Base-by-base conservation (phyloP, 2,888 invertebrate genomes). In the Himalopsyche tibetana region DNA sequence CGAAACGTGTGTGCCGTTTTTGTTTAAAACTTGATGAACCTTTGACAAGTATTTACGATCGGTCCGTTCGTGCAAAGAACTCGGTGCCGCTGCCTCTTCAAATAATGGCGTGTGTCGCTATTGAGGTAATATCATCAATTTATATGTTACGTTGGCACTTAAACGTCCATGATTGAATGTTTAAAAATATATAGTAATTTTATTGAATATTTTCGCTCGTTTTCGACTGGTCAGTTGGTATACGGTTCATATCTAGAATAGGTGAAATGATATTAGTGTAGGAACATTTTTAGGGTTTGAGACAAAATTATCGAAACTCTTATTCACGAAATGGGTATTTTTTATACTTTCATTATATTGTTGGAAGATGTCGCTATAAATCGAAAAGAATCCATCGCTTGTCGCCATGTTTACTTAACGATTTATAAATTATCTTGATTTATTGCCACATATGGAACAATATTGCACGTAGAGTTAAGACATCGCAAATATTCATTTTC, bases 101-200 rank as follows among this genome's bases (percentile, higher is more conserved):
- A 93, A 95, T 96, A 90, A 95, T 96, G 94, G 95, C 96, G 84
- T 95, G 96, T 90, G 94, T 96, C 89, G 94, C 96, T 86, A 94
- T 96, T 89, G 96, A 97, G 96, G 96, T 96, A 94, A 92, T 80
- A 69, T 63, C 63, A n/a, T 83, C n/a, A 38, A n/a, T 56, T 56
- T 55, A 40, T 45, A 45, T 55, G 19, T 90, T 88, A n/a, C 40
- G 40, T 40, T n/a, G 28, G 5, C 42, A 28, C 42, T 82, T 80
- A n/a, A n/a, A 4, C 80, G 80, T 45, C 28, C n/a, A 19, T n/a
- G 40, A 38, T 42, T 82, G 82, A 40, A 40, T 42, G 17, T 40
- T 82, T 45, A 42, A 55, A 55, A 55, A 82, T 42, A 40, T 82
- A 6, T 82, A 2, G 12, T 28, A 82, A 82, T 82, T 82, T 82